These are phyloP conservation scores for Lacanobia oleracea DNA, from an alignment of 2,888 invertebrate species.

Conservation along the genomic window DNA sequence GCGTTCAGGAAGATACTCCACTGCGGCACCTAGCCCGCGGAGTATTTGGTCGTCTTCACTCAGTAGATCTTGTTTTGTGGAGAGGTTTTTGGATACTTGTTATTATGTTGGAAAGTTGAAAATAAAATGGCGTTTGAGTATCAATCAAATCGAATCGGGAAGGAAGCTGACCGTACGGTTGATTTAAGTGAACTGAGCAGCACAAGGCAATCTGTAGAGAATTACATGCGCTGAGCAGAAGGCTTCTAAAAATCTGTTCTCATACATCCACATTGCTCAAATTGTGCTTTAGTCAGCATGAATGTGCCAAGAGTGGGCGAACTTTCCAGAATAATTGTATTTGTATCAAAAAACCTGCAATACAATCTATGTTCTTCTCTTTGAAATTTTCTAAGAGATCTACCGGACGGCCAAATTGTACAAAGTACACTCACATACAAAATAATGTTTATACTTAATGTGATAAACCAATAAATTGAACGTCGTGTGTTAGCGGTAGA, in stretches of 20 bases:
- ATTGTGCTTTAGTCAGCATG: neutral
- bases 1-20: conserved; percentile 98
- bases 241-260: neutral
- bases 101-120: conserved; percentile 8
- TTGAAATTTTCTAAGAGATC: conserved; percentile 66
- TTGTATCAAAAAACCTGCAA: conserved; percentile 60
- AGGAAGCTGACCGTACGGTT: neutral
- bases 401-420: conserved; percentile 80
- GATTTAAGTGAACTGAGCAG: neutral
- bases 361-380: conserved; percentile 57
- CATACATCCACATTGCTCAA: neutral
- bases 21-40: conserved; percentile 90
- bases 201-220: neutral
- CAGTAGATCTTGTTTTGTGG: conserved; percentile 75
- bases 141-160: too few species aligned
- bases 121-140: neutral
- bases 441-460: conserved; percentile 68
- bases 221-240: neutral
- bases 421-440: conserved; percentile 55
- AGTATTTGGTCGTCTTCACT: conserved; percentile 86
- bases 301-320: conserved; percentile 8
- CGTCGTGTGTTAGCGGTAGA: conserved; percentile 70
- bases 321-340: conserved; percentile 22
- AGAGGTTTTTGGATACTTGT: conserved; percentile 43
- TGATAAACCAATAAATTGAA: conserved; percentile 72